Base-by-base conservation (phyloP, 2,888 invertebrate genomes). In the Arrhopalites spinosus region DNA sequence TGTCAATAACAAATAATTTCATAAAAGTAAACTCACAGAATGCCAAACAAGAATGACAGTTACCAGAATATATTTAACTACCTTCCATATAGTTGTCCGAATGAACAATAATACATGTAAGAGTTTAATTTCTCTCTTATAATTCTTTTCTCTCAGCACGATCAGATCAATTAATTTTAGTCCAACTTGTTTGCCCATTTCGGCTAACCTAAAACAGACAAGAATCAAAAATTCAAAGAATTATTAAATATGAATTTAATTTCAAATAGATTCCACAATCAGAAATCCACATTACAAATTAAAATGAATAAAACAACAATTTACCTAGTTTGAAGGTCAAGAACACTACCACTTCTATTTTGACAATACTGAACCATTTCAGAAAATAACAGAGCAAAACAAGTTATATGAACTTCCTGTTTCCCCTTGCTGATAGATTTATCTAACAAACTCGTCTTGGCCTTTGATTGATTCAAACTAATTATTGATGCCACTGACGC, bases 361-460 rank as follows among this genome's bases (percentile, higher is more conserved):
- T 99, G 98, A 84, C 96, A 96, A 87, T 99, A 99, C 85, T 98
- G 96, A 1, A 99, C 96, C 79, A 98, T 92, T 89, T 99, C 99
- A 25, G 98, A 97, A 86, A 99, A 99, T 75, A 99, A 88, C 67
- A 99, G 88, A 0, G 98, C 96, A 87, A 95, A 98, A 83, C 95
- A 92, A 83, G 95, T 94, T 72, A 96, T 87, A 68, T 95, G 96
- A 75, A 96, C 92, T 88, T 96, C 96, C 20, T 92, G 92, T 87
- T 95, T 95, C 8, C 96, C 96, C 87, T 94, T 93, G 83, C 95
- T 95, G 0, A 97, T 86, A 0, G 95, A 93, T 86, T 95, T 94
- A 85, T 97, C 96, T 25, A 96, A 88, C 83, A 96, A 95, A 80
- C 92, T 93, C 0, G 91, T 89, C 84, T 92, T 91, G 25, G 90